Percentiles rank a stretch among this genome's conserved stretches.
Conservation (phyloP, 2,888 invertebrate genomes). For the Griposia aprilina region DNA sequence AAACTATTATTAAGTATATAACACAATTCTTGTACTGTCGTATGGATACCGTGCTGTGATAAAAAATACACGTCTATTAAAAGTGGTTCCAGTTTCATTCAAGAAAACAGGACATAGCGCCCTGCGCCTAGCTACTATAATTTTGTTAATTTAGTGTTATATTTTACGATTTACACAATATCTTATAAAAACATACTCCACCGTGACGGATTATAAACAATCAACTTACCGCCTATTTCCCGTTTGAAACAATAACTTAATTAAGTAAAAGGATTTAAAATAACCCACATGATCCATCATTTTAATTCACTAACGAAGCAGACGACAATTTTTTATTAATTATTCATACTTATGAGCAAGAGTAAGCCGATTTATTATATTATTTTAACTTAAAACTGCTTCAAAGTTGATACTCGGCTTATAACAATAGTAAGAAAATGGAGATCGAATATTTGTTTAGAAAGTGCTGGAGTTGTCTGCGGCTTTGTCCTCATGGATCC, state of each 20-base stretch:
- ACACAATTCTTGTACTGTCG: neutral
- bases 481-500: neutral
- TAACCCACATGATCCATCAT: slow-evolving; percentile 66
- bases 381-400: slow-evolving; percentile 58
- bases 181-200: neutral
- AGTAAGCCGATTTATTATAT: slow-evolving; percentile 61
- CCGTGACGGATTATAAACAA: slow-evolving; percentile 42
- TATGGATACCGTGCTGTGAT: neutral
- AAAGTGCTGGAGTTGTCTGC: neutral
- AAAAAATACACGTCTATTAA: neutral
- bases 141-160: neutral
- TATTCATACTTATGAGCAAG: slow-evolving; percentile 63
- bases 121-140: neutral
- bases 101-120: neutral
- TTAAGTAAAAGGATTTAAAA: slow-evolving; percentile 53
- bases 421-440: slow-evolving; percentile 27
- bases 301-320: slow-evolving; percentile 63
- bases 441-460: slow-evolving; percentile 21
- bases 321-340: slow-evolving; percentile 67
- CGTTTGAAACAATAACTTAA: slow-evolving; percentile 45
- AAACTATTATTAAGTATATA: neutral
- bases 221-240: slow-evolving; percentile 30
- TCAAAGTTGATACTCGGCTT: slow-evolving; percentile 39
- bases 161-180: neutral
- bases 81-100: neutral